Evolutionary conservation across 2,888 invertebrate genomes (phyloP), one percentile per base, ranked within the genome.

Genomic region (Erebia aethiops): DNA sequence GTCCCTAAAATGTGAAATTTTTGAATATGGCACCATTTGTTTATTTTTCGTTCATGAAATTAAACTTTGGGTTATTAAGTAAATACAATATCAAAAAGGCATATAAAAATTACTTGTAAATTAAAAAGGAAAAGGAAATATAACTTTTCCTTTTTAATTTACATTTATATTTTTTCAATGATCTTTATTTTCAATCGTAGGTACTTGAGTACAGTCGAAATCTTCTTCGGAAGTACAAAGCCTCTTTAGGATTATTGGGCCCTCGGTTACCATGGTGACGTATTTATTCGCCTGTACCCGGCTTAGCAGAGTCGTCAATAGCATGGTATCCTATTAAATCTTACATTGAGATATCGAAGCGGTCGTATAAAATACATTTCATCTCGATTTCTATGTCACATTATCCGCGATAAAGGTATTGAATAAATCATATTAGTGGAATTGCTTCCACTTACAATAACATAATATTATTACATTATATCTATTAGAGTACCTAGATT

Each of bases 221-320:
- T 87, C 86, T 86, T 82, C 86, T 87, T 79, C 79, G 79, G 80
- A 84, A 82, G 85, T 85, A 89, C 84, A 90, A 89, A 91, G 88
- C 88, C 86, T 90, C 89, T 88, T 87, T 83, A 87, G 91, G 92
- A 92, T 92, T 92, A 92, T 84, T 79, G 86, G 83, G 85, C 87
- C 90, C 90, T 83, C 84, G 84, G 91, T 91, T 76, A 74, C 84
- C 84, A 90, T 88, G 86, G 85, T 76, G 78, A 92, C 90, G 89
- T 87, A 87, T 89, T 89, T 88, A 83, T 84, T 84, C 84, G 80
- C 85, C 84, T 84, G 85, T 82, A 87, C 86, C 82, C 85, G 80
- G 89, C 88, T 90, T 89, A 90, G 87, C 81, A 81, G 87, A 86
- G 85, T 88, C 89, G 81, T 88, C 89, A 88, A 90, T 88, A 83